Evolutionary conservation across 1,140 invertebrate species (phyloP).

Genomic region (Neodiprion virginianus): DNA sequence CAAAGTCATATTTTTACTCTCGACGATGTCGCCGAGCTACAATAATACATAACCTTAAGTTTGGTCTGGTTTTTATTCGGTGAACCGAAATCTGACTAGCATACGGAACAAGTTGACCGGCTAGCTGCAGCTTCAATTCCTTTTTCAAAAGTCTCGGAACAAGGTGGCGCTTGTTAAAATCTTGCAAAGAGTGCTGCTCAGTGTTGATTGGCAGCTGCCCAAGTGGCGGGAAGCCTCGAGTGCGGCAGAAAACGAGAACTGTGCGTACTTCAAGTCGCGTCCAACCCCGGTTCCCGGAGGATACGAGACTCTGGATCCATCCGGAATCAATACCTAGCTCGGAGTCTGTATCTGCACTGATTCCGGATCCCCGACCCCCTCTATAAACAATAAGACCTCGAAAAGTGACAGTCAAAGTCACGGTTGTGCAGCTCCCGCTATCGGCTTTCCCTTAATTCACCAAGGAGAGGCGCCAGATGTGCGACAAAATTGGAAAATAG

Average conservation of each 20-base stretch:
- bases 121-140: background rate
- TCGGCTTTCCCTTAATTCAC: background rate
- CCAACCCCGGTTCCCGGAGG: background rate
- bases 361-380: background rate
- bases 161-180: constrained; percentile 4
- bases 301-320: background rate
- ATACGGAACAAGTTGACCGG: background rate
- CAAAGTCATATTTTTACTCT: too few species aligned
- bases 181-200: background rate
- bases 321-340: too few species aligned
- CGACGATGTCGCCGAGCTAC: too few species aligned
- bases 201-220: background rate
- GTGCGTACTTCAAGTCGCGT: background rate
- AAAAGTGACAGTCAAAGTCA: background rate
- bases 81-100: background rate
- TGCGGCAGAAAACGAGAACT: background rate
- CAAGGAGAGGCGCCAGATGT: background rate
- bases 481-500: background rate
- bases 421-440: background rate
- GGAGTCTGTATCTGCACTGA: background rate
- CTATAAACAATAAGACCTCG: background rate
- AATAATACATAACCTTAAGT: too few species aligned
- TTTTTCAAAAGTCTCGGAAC: background rate
- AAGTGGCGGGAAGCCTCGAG: background rate
- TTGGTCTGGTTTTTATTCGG: too few species aligned